These are phyloP conservation scores for Gasterosteus nipponicus DNA, from an alignment of 2,113 vertebrate genomes.

Conservation along the genomic window DNA sequence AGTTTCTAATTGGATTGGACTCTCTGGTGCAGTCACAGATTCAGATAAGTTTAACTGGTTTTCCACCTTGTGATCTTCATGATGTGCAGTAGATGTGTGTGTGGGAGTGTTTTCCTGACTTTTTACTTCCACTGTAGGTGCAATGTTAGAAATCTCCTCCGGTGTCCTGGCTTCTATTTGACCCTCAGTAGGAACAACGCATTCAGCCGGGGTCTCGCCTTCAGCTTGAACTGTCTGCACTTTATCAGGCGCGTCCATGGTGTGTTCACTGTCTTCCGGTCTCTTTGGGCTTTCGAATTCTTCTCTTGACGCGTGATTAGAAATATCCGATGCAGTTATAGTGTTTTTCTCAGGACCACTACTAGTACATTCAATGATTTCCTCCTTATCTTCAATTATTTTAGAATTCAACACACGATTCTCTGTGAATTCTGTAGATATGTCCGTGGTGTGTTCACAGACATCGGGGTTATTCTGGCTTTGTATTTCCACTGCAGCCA, in stretches of 20 bases:
- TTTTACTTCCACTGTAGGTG: not conserved
- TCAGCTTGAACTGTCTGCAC: constrained; percentile 3
- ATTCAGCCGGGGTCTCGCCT: not conserved
- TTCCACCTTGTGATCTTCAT: not conserved
- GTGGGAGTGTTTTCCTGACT: not conserved
- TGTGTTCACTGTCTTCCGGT: constrained; percentile 2
- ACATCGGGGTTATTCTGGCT: constrained; percentile 16
- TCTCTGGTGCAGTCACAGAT: not conserved
- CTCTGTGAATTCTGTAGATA: not conserved
- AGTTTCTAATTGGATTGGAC: not conserved
- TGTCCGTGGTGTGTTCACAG: constrained; percentile 10
- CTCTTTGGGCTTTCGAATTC: constrained; percentile 14
- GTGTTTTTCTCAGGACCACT: not conserved
- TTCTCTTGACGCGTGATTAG: not conserved
- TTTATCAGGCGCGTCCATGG: not conserved
- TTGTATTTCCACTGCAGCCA: constrained; percentile 23
- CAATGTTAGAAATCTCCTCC: constrained; percentile 9
- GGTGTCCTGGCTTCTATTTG: constrained; percentile 16
- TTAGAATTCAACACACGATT: not conserved
- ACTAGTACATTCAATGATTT: not conserved
- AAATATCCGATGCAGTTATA: not conserved
- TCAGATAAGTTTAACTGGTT: constrained; percentile 10
- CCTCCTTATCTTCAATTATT: not conserved
- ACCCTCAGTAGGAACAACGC: constrained; percentile 12
- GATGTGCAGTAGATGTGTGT: not conserved